Percentiles rank a stretch among this genome's conserved stretches.
phyloP scores from a whole-genome alignment of 2,888 invertebrate species.

The Schizotus pectinicornis region DNA sequence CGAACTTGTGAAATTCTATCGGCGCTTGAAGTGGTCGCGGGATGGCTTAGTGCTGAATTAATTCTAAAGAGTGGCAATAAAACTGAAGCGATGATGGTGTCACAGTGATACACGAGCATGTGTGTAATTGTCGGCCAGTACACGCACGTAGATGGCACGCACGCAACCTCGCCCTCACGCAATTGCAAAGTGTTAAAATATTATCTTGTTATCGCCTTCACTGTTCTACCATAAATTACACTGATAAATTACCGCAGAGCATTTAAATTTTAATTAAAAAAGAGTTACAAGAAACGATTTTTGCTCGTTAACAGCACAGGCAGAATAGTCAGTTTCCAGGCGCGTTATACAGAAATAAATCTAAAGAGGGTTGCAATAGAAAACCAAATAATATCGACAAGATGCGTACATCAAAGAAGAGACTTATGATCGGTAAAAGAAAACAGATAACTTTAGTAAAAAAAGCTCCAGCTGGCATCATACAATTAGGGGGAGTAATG shows the following conservation, averaged over 20 bases:
- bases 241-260: conserved; percentile 20
- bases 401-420: too few species aligned
- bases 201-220: conserved; percentile 31
- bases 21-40: background rate
- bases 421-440: too few species aligned
- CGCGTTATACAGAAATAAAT: too few species aligned
- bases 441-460: too few species aligned
- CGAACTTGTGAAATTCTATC: background rate
- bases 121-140: conserved; percentile 25
- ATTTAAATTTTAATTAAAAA: conserved; percentile 31
- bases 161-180: conserved; percentile 22
- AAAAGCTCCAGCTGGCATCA: too few species aligned
- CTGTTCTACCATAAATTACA: conserved; percentile 23
- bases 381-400: too few species aligned
- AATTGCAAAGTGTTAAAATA: conserved; percentile 32
- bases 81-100: conserved; percentile 19
- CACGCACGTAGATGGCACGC: conserved; percentile 24
- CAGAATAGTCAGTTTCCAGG: conserved; percentile 5
- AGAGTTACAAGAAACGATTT: conserved; percentile 24
- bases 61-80: background rate
- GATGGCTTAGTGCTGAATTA: background rate
- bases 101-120: conserved; percentile 25
- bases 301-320: conserved; percentile 1
- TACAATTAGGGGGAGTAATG: too few species aligned
- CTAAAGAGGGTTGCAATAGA: too few species aligned